Evolutionary conservation across 2,113 vertebrate species (phyloP), one percentile per base, ranked within the genome.

Genomic region (Menidia beryllina): DNA sequence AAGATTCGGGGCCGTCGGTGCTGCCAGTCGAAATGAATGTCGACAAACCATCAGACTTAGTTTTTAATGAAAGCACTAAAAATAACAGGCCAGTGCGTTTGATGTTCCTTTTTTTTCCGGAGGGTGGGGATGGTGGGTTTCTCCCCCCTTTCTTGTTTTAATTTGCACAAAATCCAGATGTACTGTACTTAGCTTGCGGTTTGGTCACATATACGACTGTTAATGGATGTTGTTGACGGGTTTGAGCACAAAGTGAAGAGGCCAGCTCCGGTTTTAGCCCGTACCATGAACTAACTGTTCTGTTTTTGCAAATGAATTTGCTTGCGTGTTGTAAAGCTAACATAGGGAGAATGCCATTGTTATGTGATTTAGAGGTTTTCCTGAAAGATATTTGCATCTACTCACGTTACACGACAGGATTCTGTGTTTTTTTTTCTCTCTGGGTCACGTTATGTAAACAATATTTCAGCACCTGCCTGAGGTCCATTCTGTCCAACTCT

Each of bases 121-220:
- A n/a, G n/a, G n/a, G n/a, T n/a, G n/a, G n/a, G n/a, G n/a, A n/a
- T n/a, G n/a, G n/a, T n/a, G n/a, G n/a, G n/a, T n/a, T n/a, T n/a
- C n/a, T n/a, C n/a, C n/a, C 25, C 30, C 5, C 5, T 34, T 34
- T 34, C 30, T 82, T 60, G 8, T 65, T 86, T 89, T 88, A 1
- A 77, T 87, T 90, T 90, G 88, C 90, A 91, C 86, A 90, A 84
- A 87, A 82, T 84, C 67, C 81, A 78, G 75, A 88, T 75, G 90
- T 92, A 92, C 91, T 92, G 89, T 91, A 88, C 9, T 77, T 81
- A 85, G 77, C 76, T 83, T 70, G 72, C 75, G 60, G 79, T 67
- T 70, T 77, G 81, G 67, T 79, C 72, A 77, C 68, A 49, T 78
- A 69, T 57, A 81, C 69, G 84, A 90, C 81, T 86, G 86, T 89